These are phyloP conservation scores for Daptonema setosum DNA, from an alignment of 2,888 invertebrate genomes.

Conservation along the genomic window DNA sequence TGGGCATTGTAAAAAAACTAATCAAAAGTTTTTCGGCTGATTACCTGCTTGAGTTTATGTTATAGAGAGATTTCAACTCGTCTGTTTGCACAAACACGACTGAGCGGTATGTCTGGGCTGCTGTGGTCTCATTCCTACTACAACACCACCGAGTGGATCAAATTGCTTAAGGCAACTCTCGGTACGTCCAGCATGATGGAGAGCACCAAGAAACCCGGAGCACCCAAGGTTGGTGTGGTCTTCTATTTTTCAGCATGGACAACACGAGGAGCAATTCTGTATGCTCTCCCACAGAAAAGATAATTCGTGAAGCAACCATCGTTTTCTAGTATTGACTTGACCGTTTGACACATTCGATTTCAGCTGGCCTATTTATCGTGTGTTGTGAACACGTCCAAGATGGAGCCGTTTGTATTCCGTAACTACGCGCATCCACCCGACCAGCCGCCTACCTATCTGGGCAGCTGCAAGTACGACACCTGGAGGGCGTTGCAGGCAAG, in stretches of 20 bases:
- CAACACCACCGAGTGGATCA: slow-evolving; percentile 60
- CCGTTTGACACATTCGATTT: too few species aligned
- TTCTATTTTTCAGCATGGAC: neutral
- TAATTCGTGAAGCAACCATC: too few species aligned
- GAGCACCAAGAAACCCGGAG: slow-evolving; percentile 35
- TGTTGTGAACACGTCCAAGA: slow-evolving; percentile 48
- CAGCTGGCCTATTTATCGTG: slow-evolving; percentile 43
- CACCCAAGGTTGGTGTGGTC: slow-evolving; percentile 36
- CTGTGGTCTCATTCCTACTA: slow-evolving; percentile 72
- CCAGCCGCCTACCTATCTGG: slow-evolving; percentile 26
- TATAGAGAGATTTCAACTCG: slow-evolving; percentile 25
- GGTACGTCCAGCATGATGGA: slow-evolving; percentile 34
- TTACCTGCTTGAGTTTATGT: too few species aligned
- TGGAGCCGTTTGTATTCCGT: slow-evolving; percentile 58
- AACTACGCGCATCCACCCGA: slow-evolving; percentile 52
- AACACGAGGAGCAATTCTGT: too few species aligned
- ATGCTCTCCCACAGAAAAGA: too few species aligned
- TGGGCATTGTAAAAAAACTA: too few species aligned
- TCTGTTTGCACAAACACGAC: slow-evolving; percentile 44
- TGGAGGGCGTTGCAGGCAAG: slow-evolving; percentile 72
- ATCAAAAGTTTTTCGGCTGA: too few species aligned
- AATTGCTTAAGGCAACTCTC: slow-evolving; percentile 38
- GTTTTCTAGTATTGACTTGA: too few species aligned
- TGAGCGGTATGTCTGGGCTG: slow-evolving; percentile 33
- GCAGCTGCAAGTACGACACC: slow-evolving; percentile 12